Evolutionary conservation across 2,888 invertebrate genomes (phyloP).

Genomic region (Andrena hattorfiana): DNA sequence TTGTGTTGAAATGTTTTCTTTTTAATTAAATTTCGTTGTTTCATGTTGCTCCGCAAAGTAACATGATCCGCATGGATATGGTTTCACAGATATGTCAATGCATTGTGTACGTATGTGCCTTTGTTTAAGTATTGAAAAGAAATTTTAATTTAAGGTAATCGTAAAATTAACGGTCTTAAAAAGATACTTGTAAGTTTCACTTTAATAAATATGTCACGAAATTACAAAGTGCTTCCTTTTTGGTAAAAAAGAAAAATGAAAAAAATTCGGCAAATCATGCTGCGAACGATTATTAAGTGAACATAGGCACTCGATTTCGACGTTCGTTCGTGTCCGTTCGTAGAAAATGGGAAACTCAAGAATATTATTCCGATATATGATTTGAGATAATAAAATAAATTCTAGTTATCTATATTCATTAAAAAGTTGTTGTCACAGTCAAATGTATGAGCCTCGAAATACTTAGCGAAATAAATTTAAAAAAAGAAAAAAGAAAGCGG

Average conservation of each 20-base stretch:
- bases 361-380: slow-evolving; percentile 41
- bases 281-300: slow-evolving; percentile 26
- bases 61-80: slow-evolving; percentile 45
- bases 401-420: slow-evolving; percentile 51
- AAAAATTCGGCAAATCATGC: slow-evolving; percentile 28
- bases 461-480: slow-evolving; percentile 23
- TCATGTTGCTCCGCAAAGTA: slow-evolving; percentile 44
- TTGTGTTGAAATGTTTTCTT: slow-evolving; percentile 38
- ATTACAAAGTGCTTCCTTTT: slow-evolving; percentile 58
- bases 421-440: slow-evolving; percentile 38
- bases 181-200: slow-evolving; percentile 55
- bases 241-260: slow-evolving; percentile 26
- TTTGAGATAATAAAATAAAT: slow-evolving; percentile 34
- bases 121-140: slow-evolving; percentile 62
- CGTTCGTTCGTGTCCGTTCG: slow-evolving; percentile 21
- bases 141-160: slow-evolving; percentile 55
- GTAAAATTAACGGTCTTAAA: slow-evolving; percentile 54
- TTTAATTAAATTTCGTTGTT: slow-evolving; percentile 52
- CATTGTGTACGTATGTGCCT: slow-evolving; percentile 60
- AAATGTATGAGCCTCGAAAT: slow-evolving; percentile 33
- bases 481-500: neutral
- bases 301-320: slow-evolving; percentile 17
- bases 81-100: slow-evolving; percentile 50
- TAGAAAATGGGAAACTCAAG: slow-evolving; percentile 9
- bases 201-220: slow-evolving; percentile 59